These are phyloP conservation scores for Eutolmus rufibarbis DNA, from an alignment of 2,888 invertebrate genomes.

Conservation along the genomic window DNA sequence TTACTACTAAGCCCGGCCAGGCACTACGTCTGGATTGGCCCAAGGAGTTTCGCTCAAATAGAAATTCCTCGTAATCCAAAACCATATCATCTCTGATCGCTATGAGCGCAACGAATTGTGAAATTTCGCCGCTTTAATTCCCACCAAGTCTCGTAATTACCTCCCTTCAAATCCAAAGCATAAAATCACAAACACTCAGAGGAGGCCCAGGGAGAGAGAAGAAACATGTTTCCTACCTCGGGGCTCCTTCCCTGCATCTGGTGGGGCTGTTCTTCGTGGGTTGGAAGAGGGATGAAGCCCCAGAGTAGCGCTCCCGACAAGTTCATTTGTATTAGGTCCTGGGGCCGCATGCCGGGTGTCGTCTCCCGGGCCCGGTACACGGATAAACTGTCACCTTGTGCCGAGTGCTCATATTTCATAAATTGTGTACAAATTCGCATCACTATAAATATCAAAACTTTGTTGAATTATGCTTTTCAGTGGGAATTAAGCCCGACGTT, in stretches of 20 bases:
- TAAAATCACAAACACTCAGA: neutral
- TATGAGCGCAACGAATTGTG: neutral
- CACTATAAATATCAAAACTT: constrained; percentile 28
- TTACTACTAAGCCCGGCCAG: neutral
- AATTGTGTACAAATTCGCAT: constrained; percentile 26
- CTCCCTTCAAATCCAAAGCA: neutral
- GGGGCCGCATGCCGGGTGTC: neutral
- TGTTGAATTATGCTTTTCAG: constrained; percentile 26
- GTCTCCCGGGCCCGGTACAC: neutral
- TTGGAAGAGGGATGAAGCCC: neutral
- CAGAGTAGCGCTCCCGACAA: neutral
- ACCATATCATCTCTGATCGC: neutral
- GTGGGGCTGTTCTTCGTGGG: neutral
- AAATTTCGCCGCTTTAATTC: neutral
- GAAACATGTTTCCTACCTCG: neutral
- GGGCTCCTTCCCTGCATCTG: neutral
- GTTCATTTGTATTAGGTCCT: neutral
- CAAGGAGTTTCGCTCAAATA: neutral
- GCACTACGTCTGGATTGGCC: neutral
- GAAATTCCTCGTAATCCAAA: neutral
- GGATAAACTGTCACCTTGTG: neutral
- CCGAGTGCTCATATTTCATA: constrained; percentile 4
- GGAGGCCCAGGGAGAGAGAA: too few relatives aligned
- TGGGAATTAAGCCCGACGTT: constrained; percentile 13
- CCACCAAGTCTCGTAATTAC: neutral